Percentiles rank a stretch among this genome's conserved stretches.
These are phyloP conservation scores for Cladopsammia gracilis DNA, from an alignment of 64 coral and sea anemone species.

Conservation along the genomic window DNA sequence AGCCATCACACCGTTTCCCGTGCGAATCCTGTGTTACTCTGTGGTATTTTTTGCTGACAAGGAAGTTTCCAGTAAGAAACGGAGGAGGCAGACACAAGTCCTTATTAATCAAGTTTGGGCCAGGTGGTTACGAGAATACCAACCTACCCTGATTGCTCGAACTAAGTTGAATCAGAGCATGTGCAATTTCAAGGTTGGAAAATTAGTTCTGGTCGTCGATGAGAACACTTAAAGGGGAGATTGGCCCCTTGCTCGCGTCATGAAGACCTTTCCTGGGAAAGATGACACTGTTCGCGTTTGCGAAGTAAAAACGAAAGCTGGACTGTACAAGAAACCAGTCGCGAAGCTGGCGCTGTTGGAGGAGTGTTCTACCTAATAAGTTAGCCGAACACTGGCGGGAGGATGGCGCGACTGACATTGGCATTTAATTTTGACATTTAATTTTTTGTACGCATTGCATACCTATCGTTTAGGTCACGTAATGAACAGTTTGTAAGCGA, in stretches of 20 bases:
- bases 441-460: not conserved
- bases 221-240: constrained; percentile 13
- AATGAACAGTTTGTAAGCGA: not conserved
- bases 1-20: constrained; percentile 22
- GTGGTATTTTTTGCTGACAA: constrained; percentile 14
- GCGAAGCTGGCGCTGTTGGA: constrained; percentile 8
- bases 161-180: not conserved
- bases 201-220: not conserved
- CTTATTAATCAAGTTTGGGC: not conserved
- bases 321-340: not conserved
- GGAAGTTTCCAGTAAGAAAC: constrained; percentile 10
- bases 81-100: constrained; percentile 40
- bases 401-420: not conserved
- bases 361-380: constrained; percentile 9
- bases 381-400: not conserved
- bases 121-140: constrained; percentile 30
- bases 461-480: not conserved
- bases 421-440: not conserved
- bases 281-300: not conserved
- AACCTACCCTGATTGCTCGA: not conserved
- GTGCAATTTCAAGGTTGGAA: not conserved
- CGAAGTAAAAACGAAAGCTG: constrained; percentile 10
- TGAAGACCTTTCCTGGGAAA: not conserved
- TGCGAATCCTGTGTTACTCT: not conserved
- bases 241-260: not conserved